Evolutionary conservation across 2,113 vertebrate species (phyloP).

Genomic region (Gobius niger): DNA sequence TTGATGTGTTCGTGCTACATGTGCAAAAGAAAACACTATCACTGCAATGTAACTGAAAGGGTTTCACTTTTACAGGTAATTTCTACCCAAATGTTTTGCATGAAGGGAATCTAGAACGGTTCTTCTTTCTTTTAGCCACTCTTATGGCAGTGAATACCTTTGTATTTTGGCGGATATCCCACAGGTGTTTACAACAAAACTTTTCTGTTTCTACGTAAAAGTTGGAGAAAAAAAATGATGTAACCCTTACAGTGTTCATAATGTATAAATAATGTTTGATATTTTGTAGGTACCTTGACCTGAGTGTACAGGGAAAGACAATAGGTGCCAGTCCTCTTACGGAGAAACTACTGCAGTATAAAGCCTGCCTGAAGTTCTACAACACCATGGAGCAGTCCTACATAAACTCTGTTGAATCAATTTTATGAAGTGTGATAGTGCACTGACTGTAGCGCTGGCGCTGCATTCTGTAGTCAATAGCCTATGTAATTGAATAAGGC

Average conservation of each 20-base stretch:
- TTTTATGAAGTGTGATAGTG: slow-evolving; percentile 55
- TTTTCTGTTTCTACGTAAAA: not conserved
- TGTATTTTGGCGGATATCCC: slow-evolving; percentile 83
- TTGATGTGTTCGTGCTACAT: not conserved
- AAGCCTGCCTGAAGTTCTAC: slow-evolving; percentile 81
- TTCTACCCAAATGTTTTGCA: slow-evolving; percentile 88
- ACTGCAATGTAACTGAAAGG: not conserved
- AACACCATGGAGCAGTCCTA: slow-evolving; percentile 77
- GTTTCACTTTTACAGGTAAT: slow-evolving; percentile 73
- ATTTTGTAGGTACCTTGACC: slow-evolving; percentile 78
- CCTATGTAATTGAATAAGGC: not conserved
- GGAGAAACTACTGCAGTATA: slow-evolving; percentile 82
- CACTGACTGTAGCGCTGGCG: slow-evolving; percentile 55
- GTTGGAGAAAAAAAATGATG: not conserved
- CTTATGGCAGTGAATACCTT: slow-evolving; percentile 84
- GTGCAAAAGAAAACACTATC: not conserved
- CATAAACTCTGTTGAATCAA: slow-evolving; percentile 75
- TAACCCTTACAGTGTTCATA: not conserved
- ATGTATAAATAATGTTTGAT: not conserved
- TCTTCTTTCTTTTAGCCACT: slow-evolving; percentile 87
- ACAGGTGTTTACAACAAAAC: slow-evolving; percentile 75
- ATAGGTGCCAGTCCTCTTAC: slow-evolving; percentile 71
- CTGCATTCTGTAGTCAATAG: slow-evolving; percentile 28
- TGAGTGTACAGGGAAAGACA: slow-evolving; percentile 73
- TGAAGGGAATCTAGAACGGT: slow-evolving; percentile 87